Evolutionary conservation across 2,113 vertebrate species (phyloP), one percentile per base, ranked within the genome.

Genomic region (Bubo blakistoni): DNA sequence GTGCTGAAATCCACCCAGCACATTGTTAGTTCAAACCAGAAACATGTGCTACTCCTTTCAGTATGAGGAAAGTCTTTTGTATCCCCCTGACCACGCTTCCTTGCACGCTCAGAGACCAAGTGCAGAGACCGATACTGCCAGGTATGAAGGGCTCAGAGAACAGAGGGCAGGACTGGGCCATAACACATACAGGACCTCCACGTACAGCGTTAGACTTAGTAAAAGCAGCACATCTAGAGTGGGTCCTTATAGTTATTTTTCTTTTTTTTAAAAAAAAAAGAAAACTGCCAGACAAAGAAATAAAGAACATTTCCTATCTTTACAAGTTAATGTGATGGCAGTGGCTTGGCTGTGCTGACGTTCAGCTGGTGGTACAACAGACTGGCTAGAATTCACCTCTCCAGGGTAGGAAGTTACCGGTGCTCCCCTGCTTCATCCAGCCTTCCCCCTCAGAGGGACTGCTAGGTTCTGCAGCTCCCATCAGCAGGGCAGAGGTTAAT

Each of bases 351-450:
- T 19, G 34, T 42, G 29, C 63, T 85, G 80, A 30, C 2, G 1
- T 77, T 59, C 57, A 19, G 81, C 19, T 1, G 2, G 16, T 14
- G 25, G 57, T 77, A 52, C 0, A 1, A 70, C 0, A 3, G 34
- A 24, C 52, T 78, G 77, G 16, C 73, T 42, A 65, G 46, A 84
- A 61, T 81, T 76, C 42, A 51, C 26, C 69, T 88, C 69, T 58
- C 13, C 13, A 42, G 80, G 52, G 62, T 7, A 4, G 6, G 2
- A 46, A 85, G 42, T 47, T 38, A 36, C 32, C 1, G 2, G 22
- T 4, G 9, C 16, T 69, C 25, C n/a, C 36, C 29, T 1, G 3
- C 20, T 62, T 63, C 18, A 18, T 76, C 38, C 67, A n/a, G 10
- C 25, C 59, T 55, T 13, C 29, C 25, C 6, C 25, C 44, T 52